Base-by-base conservation (phyloP, 1,140 invertebrate species). In the Camponotus floridanus region DNA sequence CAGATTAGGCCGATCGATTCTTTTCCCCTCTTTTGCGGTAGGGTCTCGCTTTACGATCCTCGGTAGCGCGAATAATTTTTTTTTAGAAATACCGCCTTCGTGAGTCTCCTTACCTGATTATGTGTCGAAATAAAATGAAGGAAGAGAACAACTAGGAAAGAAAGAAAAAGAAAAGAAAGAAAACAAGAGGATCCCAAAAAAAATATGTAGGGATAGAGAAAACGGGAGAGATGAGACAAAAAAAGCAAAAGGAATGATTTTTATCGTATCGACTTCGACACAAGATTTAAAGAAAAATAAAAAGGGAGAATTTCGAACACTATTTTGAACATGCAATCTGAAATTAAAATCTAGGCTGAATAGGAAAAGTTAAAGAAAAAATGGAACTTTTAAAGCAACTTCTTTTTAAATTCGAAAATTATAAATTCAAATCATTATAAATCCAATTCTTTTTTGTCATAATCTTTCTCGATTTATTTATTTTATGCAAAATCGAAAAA, bases 1-100 rank as follows among this genome's bases (percentile, higher is more conserved):
- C 91, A 86, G 92, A 92, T 92, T 91, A 90, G 42, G 7, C 51
- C 39, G 79, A 92, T 92, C 85, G 91, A 92, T 91, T 91, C 86
- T 90, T 90, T 87, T 83, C 76, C 57, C 65, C 62, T 81, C 65
- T 83, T 71, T 61, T 39, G 70, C 48, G 61, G 55, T 57, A 39
- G 62, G 61, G 62, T 70, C 48, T 51, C 59, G 85, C 36, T 85
- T 85, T 76, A 78, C 83, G 74, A 86, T 86, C 42, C 76, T 48
- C 39, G 64, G 64, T 79, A 51, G 84, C 84, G 62, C 76, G 48
- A 76, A 76, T 78, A 45, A 76, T 81, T 70, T 86, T 80, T 62
- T 36, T 42, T 61, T 26, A 33, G 62, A 33, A 31, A 55, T 45
- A 39, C n/a, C 13, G 74, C 62, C 68, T 80, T 85, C 48, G 31